Evolutionary conservation across 2,888 invertebrate genomes (phyloP), one percentile per base, ranked within the genome.

Genomic region (Morpho helenor): DNA sequence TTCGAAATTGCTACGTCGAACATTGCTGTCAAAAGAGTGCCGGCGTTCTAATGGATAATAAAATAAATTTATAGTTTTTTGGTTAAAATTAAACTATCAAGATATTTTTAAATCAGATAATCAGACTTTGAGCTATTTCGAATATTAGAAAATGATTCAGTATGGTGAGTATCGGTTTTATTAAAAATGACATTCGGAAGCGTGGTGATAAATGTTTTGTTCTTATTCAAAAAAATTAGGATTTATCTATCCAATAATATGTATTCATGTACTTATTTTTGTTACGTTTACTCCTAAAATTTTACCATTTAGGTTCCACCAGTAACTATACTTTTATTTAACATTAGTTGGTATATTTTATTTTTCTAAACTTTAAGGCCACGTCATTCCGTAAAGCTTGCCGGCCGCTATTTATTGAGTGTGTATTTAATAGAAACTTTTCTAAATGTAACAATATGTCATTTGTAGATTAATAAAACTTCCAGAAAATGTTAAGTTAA

Each of bases 1-100:
- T 31, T 31, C 31, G 5, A 31, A 31, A 31, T 9, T n/a, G 43
- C 43, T 55, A 55, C 57, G 57, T 60, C 50, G 50, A 39, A n/a
- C n/a, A 23, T 52, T 46, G 10, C 71, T 51, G 57, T 60, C 64
- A 74, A 70, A 7, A 55, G 55, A 16, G 49, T 56, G 52, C 62
- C 63, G 65, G 66, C 63, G 49, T 57, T 59, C 16, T 44, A 59
- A 57, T 55, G 47, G 49, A 49, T 55, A 57, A 46, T 56, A 45
- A 23, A 62, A 42, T 52, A 50, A 46, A 49, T 40, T 52, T 53
- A 8, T 43, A 46, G 8, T 10, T 40, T 49, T 2, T 22, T 8
- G 8, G 44, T 22, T 39, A 53, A 52, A 22, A 48, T 9, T 47
- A 23, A 45, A 45, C n/a, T 7, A 31, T 1, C n/a, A 42, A 45